Evolutionary conservation across 2,113 vertebrate genomes (phyloP).

Genomic region (Corythornis cristatus): DNA sequence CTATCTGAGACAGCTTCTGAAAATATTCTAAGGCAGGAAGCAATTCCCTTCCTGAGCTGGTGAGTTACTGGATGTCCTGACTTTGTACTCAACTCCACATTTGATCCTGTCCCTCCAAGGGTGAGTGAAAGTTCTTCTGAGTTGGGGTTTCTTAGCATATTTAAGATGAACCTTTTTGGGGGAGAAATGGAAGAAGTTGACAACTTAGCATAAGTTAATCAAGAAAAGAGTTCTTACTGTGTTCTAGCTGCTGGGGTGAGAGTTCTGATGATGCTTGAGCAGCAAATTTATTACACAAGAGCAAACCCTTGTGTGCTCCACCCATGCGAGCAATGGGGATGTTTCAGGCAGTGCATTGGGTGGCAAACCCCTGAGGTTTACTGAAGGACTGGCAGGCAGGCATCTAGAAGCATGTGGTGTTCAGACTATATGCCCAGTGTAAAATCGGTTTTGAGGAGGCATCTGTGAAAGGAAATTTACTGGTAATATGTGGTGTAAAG

Average conservation of each 20-base stretch:
- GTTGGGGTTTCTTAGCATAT: neutral
- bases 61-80: neutral
- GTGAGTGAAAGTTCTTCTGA: neutral
- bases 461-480: neutral
- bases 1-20: constrained; percentile 24
- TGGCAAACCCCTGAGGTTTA: neutral
- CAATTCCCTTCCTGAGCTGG: constrained; percentile 2
- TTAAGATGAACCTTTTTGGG: neutral
- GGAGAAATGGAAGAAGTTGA: neutral
- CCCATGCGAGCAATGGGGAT: neutral
- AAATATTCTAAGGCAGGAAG: constrained; percentile 27
- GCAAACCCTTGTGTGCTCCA: constrained; percentile 5
- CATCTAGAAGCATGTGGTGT: neutral
- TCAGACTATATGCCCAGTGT: neutral
- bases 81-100: neutral
- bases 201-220: neutral
- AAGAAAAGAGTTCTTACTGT: neutral
- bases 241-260: neutral
- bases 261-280: neutral
- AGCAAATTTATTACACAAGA: neutral
- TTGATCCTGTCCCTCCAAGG: neutral
- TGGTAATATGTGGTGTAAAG: neutral
- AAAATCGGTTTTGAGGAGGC: neutral
- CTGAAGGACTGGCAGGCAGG: neutral
- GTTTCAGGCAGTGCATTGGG: neutral